A percentile compares a stretch with the other conserved stretches of the same genome.
These are phyloP conservation scores for Lochmaea crataegi DNA, from an alignment of 2,888 invertebrate genomes.

Conservation along the genomic window DNA sequence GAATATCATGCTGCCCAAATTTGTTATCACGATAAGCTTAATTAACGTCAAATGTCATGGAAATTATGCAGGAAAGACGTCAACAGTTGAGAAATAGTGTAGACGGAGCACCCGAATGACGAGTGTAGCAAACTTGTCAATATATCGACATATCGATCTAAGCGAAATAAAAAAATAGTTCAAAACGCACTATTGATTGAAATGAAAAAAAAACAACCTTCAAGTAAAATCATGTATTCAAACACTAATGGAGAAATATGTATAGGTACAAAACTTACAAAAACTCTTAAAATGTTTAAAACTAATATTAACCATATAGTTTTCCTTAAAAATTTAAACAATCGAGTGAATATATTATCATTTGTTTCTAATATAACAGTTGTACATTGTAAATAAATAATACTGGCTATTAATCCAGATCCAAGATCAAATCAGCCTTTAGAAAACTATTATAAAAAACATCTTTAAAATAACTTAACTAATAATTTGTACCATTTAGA, in stretches of 20 bases:
- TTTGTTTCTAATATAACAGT: not conserved
- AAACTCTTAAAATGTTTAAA: not conserved
- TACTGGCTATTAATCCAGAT: slow-evolving; percentile 6
- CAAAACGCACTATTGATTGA: not conserved
- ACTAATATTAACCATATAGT: not conserved
- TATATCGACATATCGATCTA: too few relatives aligned
- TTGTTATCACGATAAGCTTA: too few relatives aligned
- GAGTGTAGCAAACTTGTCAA: too few relatives aligned
- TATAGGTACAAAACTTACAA: slow-evolving; percentile 7
- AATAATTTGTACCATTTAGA: not conserved
- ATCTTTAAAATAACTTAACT: not conserved
- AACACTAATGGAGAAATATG: not conserved
- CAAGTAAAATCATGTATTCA: not conserved
- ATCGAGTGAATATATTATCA: not conserved
- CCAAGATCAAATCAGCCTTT: not conserved
- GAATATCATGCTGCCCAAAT: too few relatives aligned
- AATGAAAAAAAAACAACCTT: not conserved
- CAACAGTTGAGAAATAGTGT: too few relatives aligned
- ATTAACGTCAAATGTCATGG: too few relatives aligned
- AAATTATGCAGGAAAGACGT: too few relatives aligned
- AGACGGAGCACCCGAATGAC: too few relatives aligned
- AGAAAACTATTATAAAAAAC: not conserved
- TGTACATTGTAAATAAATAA: slow-evolving; percentile 11
- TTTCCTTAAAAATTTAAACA: not conserved
- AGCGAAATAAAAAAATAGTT: too few relatives aligned